These are phyloP conservation scores for Hoplostethus atlanticus DNA, from an alignment of 2,797 vertebrate species.

Conservation along the genomic window DNA sequence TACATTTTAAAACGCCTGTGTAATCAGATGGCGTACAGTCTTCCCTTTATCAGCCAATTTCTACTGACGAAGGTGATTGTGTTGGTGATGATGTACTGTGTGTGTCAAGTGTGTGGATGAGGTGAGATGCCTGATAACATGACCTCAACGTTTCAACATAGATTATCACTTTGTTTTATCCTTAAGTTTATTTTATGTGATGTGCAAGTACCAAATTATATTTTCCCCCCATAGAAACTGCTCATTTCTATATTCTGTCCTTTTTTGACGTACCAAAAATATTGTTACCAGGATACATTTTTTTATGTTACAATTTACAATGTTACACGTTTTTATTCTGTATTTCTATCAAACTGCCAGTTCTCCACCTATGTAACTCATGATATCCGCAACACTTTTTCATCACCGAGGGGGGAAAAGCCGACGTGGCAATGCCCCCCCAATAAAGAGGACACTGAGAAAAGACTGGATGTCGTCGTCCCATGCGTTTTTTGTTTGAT, in stretches of 20 bases:
- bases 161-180: conserved; percentile 19
- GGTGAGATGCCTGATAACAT: neutral
- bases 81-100: conserved; percentile 1
- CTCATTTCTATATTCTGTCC: conserved; percentile 7
- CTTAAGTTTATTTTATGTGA: neutral
- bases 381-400: conserved; percentile 14
- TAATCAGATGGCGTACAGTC: neutral
- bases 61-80: conserved; percentile 1
- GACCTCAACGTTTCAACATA: conserved; percentile 16
- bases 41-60: conserved; percentile 23
- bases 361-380: neutral
- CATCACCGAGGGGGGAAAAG: conserved; percentile 8
- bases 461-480: neutral
- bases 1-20: conserved; percentile 20
- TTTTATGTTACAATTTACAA: conserved; percentile 16
- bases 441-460: conserved; percentile 57
- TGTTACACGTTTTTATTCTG: conserved; percentile 16
- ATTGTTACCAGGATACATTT: conserved; percentile 7
- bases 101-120: neutral
- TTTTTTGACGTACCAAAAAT: conserved; percentile 46
- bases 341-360: conserved; percentile 27
- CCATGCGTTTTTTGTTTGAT: conserved; percentile 28
- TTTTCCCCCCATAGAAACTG: conserved; percentile 9
- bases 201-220: neutral
- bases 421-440: conserved; percentile 25